Evolutionary conservation across 2,113 vertebrate species (phyloP).

Genomic region (Mohoua ochrocephala): DNA sequence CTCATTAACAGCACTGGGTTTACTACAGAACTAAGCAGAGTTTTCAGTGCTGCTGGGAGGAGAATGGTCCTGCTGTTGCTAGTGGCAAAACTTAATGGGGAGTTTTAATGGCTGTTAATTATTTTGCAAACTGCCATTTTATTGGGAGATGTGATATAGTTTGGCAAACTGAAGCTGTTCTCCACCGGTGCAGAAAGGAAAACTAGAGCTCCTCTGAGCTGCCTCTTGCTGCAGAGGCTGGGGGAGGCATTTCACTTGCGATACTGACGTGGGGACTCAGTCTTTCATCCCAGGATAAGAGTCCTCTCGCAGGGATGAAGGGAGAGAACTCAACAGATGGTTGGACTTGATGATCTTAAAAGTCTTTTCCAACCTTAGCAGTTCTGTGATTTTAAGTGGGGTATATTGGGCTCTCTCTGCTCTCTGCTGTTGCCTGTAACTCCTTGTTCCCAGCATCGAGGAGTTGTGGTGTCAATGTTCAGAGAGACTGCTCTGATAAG

Average conservation of each 20-base stretch:
- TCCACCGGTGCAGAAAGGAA: background rate
- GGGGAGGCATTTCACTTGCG: background rate
- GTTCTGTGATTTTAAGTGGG: background rate
- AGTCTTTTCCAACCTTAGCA: background rate
- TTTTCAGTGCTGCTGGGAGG: background rate
- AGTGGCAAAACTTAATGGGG: background rate
- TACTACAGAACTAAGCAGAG: background rate
- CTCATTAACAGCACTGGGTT: background rate
- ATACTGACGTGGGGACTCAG: fast-evolving
- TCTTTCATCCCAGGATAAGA: background rate
- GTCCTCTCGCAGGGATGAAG: background rate
- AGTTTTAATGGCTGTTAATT: constrained; percentile 21
- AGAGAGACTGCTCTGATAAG: background rate
- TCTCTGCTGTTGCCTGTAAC: background rate
- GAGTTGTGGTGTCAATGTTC: background rate
- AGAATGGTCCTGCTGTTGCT: background rate
- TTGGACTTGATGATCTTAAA: background rate
- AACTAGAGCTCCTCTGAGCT: background rate
- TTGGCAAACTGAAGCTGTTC: background rate
- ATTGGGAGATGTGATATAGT: background rate
- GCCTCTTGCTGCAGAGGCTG: background rate
- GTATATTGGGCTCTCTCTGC: background rate
- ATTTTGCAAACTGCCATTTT: background rate
- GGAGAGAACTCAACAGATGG: background rate
- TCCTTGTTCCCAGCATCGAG: background rate